Evolutionary conservation across 2,113 vertebrate genomes (phyloP).

Genomic region (Ameiurus melas): DNA sequence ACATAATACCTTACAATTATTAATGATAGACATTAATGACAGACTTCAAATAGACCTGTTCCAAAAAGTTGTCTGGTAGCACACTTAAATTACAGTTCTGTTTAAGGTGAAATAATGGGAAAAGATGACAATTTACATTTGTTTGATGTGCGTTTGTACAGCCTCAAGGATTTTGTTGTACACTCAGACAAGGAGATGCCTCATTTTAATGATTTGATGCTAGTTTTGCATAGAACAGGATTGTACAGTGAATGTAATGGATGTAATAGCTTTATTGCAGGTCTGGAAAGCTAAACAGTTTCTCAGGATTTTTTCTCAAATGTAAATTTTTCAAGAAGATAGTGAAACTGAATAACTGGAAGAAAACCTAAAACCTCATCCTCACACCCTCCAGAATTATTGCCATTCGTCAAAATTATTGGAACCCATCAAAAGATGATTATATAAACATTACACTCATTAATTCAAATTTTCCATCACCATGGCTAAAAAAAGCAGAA

Average conservation of each 20-base stretch:
- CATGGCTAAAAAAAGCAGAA: no score
- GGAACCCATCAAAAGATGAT: background rate
- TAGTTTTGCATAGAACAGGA: conserved; percentile 39
- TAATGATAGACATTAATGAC: conserved; percentile 27
- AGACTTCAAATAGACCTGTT: conserved; percentile 15
- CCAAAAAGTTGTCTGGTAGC: background rate
- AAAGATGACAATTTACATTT: conserved; percentile 55
- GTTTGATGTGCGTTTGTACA: conserved; percentile 54
- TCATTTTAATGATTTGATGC: conserved; percentile 37
- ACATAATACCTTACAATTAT: conserved; percentile 34
- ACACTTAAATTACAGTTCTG: background rate
- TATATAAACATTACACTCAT: background rate
- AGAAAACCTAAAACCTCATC: background rate
- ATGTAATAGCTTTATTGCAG: conserved; percentile 50
- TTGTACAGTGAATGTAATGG: conserved; percentile 52
- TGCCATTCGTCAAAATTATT: background rate
- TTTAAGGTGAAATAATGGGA: conserved; percentile 8
- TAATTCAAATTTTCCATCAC: background rate
- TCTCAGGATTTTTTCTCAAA: conserved; percentile 45
- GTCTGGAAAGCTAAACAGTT: conserved; percentile 47
- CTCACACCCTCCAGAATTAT: background rate
- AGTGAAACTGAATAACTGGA: background rate
- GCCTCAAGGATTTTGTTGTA: conserved; percentile 37
- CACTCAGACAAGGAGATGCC: conserved; percentile 32
- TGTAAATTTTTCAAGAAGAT: conserved; percentile 1